Percentiles rank a stretch among this genome's conserved stretches.
phyloP scores from a whole-genome alignment of 2,113 vertebrate genomes.

The Nematolebias whitei region DNA sequence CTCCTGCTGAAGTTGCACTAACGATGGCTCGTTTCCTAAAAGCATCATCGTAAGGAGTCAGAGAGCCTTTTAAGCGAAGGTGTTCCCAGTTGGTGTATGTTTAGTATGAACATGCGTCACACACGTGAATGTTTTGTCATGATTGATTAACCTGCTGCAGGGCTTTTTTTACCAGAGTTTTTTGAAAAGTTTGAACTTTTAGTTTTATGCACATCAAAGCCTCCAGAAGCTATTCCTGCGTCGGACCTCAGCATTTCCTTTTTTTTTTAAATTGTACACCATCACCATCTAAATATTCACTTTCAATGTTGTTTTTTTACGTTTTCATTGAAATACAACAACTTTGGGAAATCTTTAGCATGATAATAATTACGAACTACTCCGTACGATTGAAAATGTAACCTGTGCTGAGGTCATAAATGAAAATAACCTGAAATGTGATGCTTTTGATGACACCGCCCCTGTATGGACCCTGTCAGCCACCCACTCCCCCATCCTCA shows the following conservation, averaged over 20 bases:
- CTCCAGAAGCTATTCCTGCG: conserved; percentile 5
- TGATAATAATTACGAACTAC: neutral
- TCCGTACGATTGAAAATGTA: neutral
- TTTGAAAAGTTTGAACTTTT: conserved; percentile 8
- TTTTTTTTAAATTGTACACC: neutral
- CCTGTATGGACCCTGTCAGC: conserved; percentile 59
- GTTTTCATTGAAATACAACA: neutral
- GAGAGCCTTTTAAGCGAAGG: neutral
- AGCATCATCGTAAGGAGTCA: conserved; percentile 39
- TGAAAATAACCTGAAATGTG: conserved; percentile 17
- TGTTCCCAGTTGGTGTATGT: conserved; percentile 9
- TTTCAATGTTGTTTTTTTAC: conserved; percentile 17
- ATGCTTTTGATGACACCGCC: conserved; percentile 60
- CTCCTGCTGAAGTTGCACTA: conserved; percentile 59
- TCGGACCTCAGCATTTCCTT: conserved; percentile 19
- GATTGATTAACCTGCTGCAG: conserved; percentile 3
- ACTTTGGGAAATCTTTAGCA: conserved; percentile 4
- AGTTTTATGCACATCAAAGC: conserved; percentile 6
- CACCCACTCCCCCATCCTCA: conserved; percentile 37
- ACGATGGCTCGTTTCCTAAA: conserved; percentile 63
- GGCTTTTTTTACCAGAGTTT: neutral
- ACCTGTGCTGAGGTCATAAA: conserved; percentile 26
- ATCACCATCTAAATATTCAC: neutral
- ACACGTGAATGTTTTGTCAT: conserved; percentile 8
- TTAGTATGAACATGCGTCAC: conserved; percentile 13